Evolutionary conservation across 2,113 vertebrate species (phyloP).

Genomic region (Dendrocopos noguchii): DNA sequence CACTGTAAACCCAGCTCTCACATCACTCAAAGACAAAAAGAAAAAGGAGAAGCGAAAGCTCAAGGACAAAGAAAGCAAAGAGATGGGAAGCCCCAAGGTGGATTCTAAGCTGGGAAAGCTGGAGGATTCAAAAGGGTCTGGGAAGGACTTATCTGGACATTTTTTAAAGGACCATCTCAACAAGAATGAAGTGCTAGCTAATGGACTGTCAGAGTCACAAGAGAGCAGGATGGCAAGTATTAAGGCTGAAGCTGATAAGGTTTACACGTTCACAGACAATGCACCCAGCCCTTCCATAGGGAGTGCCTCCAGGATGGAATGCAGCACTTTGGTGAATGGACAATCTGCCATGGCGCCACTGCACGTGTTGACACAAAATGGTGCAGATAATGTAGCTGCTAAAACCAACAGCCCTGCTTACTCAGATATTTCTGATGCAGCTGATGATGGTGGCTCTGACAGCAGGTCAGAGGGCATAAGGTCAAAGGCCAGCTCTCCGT

Average conservation of each 20-base stretch:
- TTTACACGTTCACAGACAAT: conserved; percentile 98
- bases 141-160: conserved; percentile 90
- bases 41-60: conserved; percentile 95
- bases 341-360: conserved; percentile 79
- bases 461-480: conserved; percentile 88
- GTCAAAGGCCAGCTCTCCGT: conserved; percentile 88
- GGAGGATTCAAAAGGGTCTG: conserved; percentile 86
- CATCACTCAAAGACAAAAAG: conserved; percentile 92
- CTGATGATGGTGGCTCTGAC: conserved; percentile 93
- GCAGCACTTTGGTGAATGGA: conserved; percentile 83
- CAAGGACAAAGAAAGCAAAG: conserved; percentile 93
- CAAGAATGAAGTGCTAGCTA: conserved; percentile 89
- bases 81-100: conserved; percentile 82
- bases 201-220: conserved; percentile 88
- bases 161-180: conserved; percentile 96
- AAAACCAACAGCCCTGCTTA: conserved; percentile 98
- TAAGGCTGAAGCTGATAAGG: conserved; percentile 97
- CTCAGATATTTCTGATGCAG: conserved; percentile 96
- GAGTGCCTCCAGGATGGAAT: conserved; percentile 89
- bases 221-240: conserved; percentile 98
- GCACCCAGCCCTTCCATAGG: conserved; percentile 98
- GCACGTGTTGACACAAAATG: conserved; percentile 80
- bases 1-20: conserved; percentile 87
- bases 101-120: conserved; percentile 85
- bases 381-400: conserved; percentile 76